A percentile compares a stretch with the other conserved stretches of the same genome.
phyloP scores from a whole-genome alignment of 1,140 invertebrate species.

The Pissodes strobi region DNA sequence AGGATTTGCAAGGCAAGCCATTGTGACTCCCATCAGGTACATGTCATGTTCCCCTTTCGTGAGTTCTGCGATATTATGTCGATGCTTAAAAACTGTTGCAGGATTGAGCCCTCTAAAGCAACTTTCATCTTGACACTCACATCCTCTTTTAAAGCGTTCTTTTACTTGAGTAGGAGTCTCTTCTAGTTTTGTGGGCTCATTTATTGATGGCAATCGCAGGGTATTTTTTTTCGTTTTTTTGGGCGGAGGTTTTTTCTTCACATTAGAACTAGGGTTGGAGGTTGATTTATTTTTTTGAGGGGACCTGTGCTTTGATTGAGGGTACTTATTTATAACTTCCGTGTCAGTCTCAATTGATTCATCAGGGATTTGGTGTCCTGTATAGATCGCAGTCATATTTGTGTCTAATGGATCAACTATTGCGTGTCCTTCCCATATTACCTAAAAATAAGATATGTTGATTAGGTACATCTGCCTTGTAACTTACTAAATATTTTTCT shows the following conservation, averaged over 20 bases:
- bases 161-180: constrained; percentile 66
- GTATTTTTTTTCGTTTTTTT: constrained; percentile 60
- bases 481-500: constrained; percentile 16
- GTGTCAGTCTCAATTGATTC: not conserved
- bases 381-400: constrained; percentile 49
- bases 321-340: constrained; percentile 7
- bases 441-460: constrained; percentile 51
- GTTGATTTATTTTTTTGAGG: constrained; percentile 37
- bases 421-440: constrained; percentile 65
- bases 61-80: constrained; percentile 77
- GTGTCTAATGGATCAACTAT: constrained; percentile 60
- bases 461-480: too few species aligned
- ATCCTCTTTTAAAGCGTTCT: constrained; percentile 70
- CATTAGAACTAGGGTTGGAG: constrained; percentile 17
- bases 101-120: constrained; percentile 74
- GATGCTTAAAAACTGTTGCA: constrained; percentile 73
- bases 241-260: constrained; percentile 50
- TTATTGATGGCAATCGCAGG: constrained; percentile 40
- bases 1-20: constrained; percentile 77
- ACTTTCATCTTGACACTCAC: constrained; percentile 75
- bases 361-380: constrained; percentile 19
- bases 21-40: constrained; percentile 80
- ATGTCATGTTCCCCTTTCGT: constrained; percentile 64
- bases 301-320: constrained; percentile 38
- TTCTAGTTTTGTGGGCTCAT: constrained; percentile 62